A percentile compares a stretch with the other conserved stretches of the same genome.
Conservation (phyloP, 2,888 invertebrate genomes). For the Melanostoma mellinum region DNA sequence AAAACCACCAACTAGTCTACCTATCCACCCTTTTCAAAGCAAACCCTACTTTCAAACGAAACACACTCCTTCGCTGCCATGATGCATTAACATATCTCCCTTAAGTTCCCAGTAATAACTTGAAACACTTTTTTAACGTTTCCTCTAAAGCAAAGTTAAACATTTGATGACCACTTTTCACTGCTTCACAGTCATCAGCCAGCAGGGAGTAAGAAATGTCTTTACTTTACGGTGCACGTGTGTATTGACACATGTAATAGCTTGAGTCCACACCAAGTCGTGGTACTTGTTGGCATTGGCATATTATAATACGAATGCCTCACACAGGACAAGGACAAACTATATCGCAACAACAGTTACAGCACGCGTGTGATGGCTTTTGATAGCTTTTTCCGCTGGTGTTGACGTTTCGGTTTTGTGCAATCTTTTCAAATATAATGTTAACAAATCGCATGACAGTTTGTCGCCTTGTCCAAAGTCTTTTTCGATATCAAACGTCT, state of each 20-base stretch:
- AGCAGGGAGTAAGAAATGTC: constrained; percentile 10
- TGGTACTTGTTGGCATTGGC: constrained; percentile 2
- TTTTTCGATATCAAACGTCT: too few relatives aligned
- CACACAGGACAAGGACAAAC: neutral
- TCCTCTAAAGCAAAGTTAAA: constrained; percentile 4
- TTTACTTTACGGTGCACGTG: constrained; percentile 45
- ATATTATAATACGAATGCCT: constrained; percentile 15
- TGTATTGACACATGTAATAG: constrained; percentile 56
- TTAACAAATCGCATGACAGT: too few relatives aligned
- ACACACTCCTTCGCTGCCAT: neutral
- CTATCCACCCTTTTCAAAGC: too few relatives aligned
- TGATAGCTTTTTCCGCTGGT: too few relatives aligned
- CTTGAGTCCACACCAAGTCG: constrained; percentile 9
- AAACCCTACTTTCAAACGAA: too few relatives aligned
- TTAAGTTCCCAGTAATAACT: constrained; percentile 22
- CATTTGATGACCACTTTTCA: constrained; percentile 35
- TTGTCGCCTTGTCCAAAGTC: too few relatives aligned
- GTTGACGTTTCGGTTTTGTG: too few relatives aligned
- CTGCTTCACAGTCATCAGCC: constrained; percentile 34
- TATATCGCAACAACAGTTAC: constrained; percentile 18
- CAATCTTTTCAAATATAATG: too few relatives aligned
- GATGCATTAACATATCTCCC: neutral
- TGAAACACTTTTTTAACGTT: neutral
- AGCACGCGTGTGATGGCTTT: constrained; percentile 55
- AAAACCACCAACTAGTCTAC: too few relatives aligned